Base-by-base conservation (phyloP, 1,140 invertebrate genomes). In the Drosophila repletoides region DNA sequence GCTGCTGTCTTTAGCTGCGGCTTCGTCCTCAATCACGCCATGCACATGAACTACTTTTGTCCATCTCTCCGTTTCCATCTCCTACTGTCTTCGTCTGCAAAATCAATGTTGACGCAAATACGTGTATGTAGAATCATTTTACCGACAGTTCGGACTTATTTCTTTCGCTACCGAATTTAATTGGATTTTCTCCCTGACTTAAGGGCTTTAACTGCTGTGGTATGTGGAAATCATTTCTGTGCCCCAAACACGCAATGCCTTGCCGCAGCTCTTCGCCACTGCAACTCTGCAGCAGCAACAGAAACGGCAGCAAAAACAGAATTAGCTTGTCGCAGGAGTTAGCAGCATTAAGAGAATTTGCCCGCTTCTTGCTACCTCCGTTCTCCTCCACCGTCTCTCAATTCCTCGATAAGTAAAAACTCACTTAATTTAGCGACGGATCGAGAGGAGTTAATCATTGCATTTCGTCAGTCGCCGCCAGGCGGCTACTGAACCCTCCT, bases 91-190 rank as follows among this genome's bases (percentile, higher is more conserved):
- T 61, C 38, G 15, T 63, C 60, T 51, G 74, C 80, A 75, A 86
- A 86, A 84, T 84, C 79, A 84, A 84, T 84, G 79, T 84, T 84
- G 79, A 84, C 79, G 79, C 79, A 84, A 84, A 84, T 84, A 84
- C 79, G 75, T 84, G 80, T 86, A 86, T 86, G 80, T 86, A 86
- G 80, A 86, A 86, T 86, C 80, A 86, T 86, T 86, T 86, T 86
- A 83, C 80, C 80, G 80, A 86, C 80, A 86, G 81, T 79, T 86
- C 72, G 72, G 80, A 86, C 80, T 86, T 86, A 86, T 86, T 86
- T 86, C 80, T 86, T 86, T 86, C 80, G 80, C 80, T 86, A 86
- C 80, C 80, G 80, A 86, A 86, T 86, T 86, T 86, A 86, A 86
- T 86, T 86, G 80, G 80, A 86, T 86, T 86, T 86, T 86, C 80